Evolutionary conservation across 2,888 invertebrate genomes (phyloP), one percentile per base, ranked within the genome.

Genomic region (Idaea straminata): DNA sequence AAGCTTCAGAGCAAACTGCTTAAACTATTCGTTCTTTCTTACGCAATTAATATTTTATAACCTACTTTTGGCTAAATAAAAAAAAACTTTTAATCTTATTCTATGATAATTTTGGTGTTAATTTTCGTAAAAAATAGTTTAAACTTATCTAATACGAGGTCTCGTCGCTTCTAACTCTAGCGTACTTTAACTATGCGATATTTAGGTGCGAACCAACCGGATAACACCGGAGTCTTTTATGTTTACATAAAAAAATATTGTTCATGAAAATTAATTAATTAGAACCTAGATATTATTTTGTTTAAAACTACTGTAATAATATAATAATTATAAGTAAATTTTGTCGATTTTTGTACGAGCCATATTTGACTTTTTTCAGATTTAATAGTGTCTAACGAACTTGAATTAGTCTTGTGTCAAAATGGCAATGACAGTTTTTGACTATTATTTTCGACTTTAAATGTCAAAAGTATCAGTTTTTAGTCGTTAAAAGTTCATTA

Each of bases 21-120:
- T 47, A 47, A 36, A 7, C 36, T 36, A 36, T 36, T 36, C 47
- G 71, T 69, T 65, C 69, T 64, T 69, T 68, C 66, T 68, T 70
- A 47, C 7, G 68, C 63, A 69, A 64, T 66, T 69, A 69, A 69
- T 64, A 74, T 73, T 75, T 74, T 72, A 71, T 75, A 74, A 76
- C 78, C 69, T 66, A 69, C 25, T 69, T 69, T 73, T 70, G 73
- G 73, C 72, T 73, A 76, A 77, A 74, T 73, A 74, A 76, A 77
- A 78, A 72, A 74, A 78, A 77, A 74, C 74, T 77, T 75, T 79
- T 77, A 82, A 72, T 71, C 72, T 78, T 79, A 83, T 79, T 79
- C 84, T 87, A 88, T 84, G 83, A 82, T 81, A 84, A 89, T 90
- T 82, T 91, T 91, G 91, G 91, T 91, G 91, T 91, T 89, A 82